phyloP scores from a whole-genome alignment of 2,888 invertebrate species.

The Eilema griseolum region DNA sequence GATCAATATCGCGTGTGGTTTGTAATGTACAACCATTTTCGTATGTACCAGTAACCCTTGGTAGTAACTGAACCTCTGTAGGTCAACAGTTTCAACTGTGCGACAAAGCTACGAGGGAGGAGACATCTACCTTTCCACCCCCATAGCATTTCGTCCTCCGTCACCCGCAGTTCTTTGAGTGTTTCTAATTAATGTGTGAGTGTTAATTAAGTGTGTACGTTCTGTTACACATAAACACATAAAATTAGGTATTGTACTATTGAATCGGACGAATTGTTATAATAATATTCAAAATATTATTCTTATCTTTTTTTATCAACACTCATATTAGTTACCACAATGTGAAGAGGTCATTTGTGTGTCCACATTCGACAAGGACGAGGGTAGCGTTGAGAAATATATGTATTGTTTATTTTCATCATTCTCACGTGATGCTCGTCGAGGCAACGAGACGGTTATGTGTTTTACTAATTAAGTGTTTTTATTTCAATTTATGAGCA shows the following conservation, averaged over 20 bases:
- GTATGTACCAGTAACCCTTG: too few relatives aligned
- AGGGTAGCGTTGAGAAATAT: slow-evolving; percentile 46
- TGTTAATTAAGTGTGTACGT: neutral
- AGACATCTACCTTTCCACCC: neutral
- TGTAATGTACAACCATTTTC: neutral
- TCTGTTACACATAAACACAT: neutral
- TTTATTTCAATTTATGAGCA: slow-evolving; percentile 25
- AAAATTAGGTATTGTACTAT: neutral
- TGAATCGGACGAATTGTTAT: neutral
- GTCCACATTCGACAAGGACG: slow-evolving; percentile 46
- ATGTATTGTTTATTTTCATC: slow-evolving; percentile 53
- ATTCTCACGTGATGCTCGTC: slow-evolving; percentile 48
- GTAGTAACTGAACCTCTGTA: too few relatives aligned
- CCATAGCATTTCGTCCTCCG: neutral
- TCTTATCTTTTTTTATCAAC: slow-evolving; percentile 29
- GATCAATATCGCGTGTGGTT: neutral
- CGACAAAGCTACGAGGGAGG: too few relatives aligned
- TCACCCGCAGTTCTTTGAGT: neutral
- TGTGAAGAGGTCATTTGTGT: slow-evolving; percentile 48
- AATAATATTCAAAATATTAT: slow-evolving; percentile 23
- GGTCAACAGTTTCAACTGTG: too few relatives aligned
- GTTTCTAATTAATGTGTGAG: neutral
- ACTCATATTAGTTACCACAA: slow-evolving; percentile 33
- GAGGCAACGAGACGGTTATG: slow-evolving; percentile 25
- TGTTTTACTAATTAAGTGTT: slow-evolving; percentile 37